Evolutionary conservation across 2,113 vertebrate genomes (phyloP).

Genomic region (Laticauda colubrina): DNA sequence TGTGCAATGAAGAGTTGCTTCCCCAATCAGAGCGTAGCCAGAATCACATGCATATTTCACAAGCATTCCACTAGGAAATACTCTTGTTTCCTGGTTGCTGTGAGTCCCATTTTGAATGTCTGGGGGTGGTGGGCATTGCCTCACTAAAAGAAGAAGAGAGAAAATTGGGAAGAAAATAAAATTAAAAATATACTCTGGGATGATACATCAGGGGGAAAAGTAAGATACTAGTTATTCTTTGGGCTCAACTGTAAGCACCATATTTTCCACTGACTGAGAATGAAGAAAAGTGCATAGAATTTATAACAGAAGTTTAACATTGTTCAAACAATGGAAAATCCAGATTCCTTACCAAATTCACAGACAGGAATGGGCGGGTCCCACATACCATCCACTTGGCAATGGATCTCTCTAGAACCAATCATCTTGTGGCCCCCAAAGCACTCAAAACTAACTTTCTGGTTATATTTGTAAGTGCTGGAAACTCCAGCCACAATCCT

Average conservation of each 20-base stretch:
- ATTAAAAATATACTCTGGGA: neutral
- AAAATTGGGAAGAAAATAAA: neutral
- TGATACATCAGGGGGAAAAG: neutral
- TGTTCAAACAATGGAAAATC: neutral
- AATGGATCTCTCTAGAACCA: conserved; percentile 45
- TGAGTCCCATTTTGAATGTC: neutral
- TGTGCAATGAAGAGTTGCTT: conserved; percentile 56
- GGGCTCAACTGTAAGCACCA: neutral
- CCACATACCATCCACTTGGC: conserved; percentile 52
- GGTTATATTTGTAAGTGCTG: conserved; percentile 39
- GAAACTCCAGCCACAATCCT: neutral
- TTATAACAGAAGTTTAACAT: neutral
- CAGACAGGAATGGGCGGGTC: conserved; percentile 53
- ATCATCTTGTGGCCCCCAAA: conserved; percentile 43
- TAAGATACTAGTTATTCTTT: neutral
- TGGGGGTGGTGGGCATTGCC: neutral
- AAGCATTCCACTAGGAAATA: conserved; percentile 46
- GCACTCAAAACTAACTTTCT: conserved; percentile 40
- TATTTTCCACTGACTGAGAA: neutral
- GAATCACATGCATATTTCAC: conserved; percentile 65
- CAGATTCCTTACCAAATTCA: conserved; percentile 46
- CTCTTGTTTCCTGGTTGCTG: neutral
- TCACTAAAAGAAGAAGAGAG: neutral
- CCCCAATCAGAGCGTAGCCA: conserved; percentile 53
- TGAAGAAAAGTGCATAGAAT: neutral